Percentiles rank a stretch among this genome's conserved stretches.
Conservation (phyloP, 2,113 vertebrate genomes). For the Alethe diademata region DNA sequence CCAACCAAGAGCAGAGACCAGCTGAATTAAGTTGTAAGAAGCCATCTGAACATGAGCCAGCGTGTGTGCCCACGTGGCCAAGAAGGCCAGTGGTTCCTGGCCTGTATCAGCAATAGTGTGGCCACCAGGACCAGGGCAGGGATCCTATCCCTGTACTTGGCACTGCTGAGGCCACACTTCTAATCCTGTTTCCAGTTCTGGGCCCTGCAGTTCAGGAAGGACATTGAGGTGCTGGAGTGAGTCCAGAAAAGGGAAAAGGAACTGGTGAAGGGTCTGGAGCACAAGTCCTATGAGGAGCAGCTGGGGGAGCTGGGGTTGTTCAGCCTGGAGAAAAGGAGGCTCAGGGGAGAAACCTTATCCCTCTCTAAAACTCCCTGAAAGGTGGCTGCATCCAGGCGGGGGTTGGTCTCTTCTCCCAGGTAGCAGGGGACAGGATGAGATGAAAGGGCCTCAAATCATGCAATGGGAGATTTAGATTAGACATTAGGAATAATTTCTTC, state of each 20-base stretch:
- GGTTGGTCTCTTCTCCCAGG: not conserved
- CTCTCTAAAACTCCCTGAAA: not conserved
- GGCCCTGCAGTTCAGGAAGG: not conserved
- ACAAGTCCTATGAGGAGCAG: not conserved
- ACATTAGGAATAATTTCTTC: not conserved
- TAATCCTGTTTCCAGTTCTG: not conserved
- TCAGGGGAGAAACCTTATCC: not conserved
- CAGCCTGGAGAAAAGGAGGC: not conserved
- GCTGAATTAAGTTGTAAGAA: not conserved
- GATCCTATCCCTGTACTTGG: rapidly evolving
- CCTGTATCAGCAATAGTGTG: not conserved
- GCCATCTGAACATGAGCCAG: not conserved
- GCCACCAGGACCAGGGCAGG: not conserved
- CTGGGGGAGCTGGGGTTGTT: not conserved
- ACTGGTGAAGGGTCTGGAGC: not conserved
- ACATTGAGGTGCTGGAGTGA: rapidly evolving
- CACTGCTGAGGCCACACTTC: not conserved
- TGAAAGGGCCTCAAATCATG: not conserved
- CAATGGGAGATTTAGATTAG: not conserved
- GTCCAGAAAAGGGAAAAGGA: not conserved
- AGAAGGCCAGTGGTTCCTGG: not conserved
- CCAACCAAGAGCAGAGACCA: not conserved
- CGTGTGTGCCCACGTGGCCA: not conserved
- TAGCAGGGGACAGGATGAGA: not conserved
- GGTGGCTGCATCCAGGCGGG: not conserved